Percentiles rank a stretch among this genome's conserved stretches.
These are phyloP conservation scores for Schizopygopsis pylzovi DNA, from an alignment of 2,797 vertebrate genomes.

Conservation along the genomic window DNA sequence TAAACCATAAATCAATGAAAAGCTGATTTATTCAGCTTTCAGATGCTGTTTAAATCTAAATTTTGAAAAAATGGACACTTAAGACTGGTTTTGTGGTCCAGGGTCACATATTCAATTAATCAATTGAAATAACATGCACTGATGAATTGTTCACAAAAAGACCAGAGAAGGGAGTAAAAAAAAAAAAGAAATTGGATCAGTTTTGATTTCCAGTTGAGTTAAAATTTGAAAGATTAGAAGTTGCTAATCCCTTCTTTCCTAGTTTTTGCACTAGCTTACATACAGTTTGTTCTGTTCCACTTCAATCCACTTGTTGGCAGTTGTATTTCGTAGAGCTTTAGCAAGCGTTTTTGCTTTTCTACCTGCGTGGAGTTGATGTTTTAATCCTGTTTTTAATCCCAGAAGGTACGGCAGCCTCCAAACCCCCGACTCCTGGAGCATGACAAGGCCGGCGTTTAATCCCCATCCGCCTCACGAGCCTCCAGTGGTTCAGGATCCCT, in stretches of 20 bases:
- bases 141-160: not conserved
- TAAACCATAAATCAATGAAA: no score
- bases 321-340: constrained; percentile 40
- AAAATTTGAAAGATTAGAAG: constrained; percentile 9
- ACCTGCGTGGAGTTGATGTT: constrained; percentile 53
- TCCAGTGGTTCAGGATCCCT: constrained; percentile 32
- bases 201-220: not conserved
- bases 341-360: constrained; percentile 40
- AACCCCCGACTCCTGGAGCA: constrained; percentile 48
- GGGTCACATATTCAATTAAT: not conserved
- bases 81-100: no score
- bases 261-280: constrained; percentile 11
- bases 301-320: constrained; percentile 44
- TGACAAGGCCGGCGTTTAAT: constrained; percentile 49
- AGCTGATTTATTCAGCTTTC: no score
- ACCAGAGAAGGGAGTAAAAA: not conserved
- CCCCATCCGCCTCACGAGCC: constrained; percentile 1
- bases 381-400: constrained; percentile 58
- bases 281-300: constrained; percentile 17
- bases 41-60: no score
- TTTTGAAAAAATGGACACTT: no score
- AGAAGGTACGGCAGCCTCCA: constrained; percentile 36
- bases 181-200: not conserved
- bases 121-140: not conserved
- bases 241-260: not conserved